Base-by-base conservation (phyloP, 2,113 vertebrate species). In the Helogale parvula region DNA sequence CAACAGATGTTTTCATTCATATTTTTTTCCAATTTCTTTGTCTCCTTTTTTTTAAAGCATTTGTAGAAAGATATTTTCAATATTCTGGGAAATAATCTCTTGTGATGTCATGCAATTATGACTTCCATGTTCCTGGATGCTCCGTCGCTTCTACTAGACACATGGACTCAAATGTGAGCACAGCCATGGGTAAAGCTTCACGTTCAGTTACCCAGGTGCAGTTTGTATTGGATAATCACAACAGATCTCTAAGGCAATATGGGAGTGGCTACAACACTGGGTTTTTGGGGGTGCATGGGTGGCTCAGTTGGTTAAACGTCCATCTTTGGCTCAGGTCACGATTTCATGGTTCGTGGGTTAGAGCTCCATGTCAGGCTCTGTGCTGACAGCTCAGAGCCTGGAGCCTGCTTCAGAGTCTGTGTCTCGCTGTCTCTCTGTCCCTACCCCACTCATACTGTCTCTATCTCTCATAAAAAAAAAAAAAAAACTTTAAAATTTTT, bases 41-140 rank as follows among this genome's bases (percentile, higher is more conserved):
- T 82, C 25, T 23, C 21, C 92, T 82, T 38, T 57, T 92, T 93
- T 71, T 2, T 16, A 89, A 91, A 33, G 33, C 15, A 47, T 93
- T 88, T 85, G 25, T 50, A 93, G 92, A 91, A 84, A 95, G 95
- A 81, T 80, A 89, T 38, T 92, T 47, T 83, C 80, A 93, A 84
- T 82, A 82, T 72, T 94, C 86, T 90, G 50, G 45, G 81, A 82
- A 77, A 31, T 21, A 87, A 81, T 33, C 45, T 33, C 69, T 65
- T 79, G 76, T 41, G 41, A 41, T 5, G 83, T 11, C 63, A 19
- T 88, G n/a, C 23, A 16, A 38, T 93, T 66, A 54, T 76, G 86
- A 90, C 89, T 72, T 93, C 57, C 80, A n/a, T 38, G 33, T 77
- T 93, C 57, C 74, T 84, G 50, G 90, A 17, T 35, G 54, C 88